Conservation (phyloP, 2,888 invertebrate species). For the Eupithecia subfuscata region DNA sequence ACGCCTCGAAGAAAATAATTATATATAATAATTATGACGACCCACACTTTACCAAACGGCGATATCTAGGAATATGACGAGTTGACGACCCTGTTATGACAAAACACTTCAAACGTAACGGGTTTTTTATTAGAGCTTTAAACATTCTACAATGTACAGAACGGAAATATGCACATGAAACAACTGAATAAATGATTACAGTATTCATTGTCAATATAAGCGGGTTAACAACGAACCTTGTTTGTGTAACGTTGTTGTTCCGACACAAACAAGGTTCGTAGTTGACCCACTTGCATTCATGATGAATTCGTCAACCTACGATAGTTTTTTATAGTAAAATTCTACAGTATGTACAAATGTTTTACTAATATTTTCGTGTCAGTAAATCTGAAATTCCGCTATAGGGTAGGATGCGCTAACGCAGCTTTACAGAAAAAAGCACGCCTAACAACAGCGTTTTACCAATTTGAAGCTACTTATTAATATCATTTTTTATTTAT, state of each 20-base stretch:
- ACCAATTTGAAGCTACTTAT: no score
- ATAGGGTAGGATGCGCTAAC: neutral
- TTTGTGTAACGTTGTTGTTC: neutral
- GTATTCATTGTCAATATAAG: neutral
- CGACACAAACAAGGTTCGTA: neutral
- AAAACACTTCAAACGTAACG: neutral
- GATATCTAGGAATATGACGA: neutral
- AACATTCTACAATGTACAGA: neutral
- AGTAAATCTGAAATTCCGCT: no score
- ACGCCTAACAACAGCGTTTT: no score
- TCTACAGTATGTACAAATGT: neutral
- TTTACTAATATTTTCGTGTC: neutral
- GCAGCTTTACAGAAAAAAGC: neutral
- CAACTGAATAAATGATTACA: no score
- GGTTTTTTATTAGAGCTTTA: neutral
- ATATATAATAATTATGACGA: neutral
- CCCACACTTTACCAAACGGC: neutral
- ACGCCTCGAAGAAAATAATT: neutral
- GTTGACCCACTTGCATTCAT: neutral
- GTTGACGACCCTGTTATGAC: conserved; percentile 4
- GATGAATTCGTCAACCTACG: neutral
- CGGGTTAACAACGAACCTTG: neutral
- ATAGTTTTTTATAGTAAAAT: neutral
- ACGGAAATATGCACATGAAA: no score
- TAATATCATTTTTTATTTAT: no score